Conservation (phyloP, 2,113 vertebrate genomes). For the Montifringilla adamsi region DNA sequence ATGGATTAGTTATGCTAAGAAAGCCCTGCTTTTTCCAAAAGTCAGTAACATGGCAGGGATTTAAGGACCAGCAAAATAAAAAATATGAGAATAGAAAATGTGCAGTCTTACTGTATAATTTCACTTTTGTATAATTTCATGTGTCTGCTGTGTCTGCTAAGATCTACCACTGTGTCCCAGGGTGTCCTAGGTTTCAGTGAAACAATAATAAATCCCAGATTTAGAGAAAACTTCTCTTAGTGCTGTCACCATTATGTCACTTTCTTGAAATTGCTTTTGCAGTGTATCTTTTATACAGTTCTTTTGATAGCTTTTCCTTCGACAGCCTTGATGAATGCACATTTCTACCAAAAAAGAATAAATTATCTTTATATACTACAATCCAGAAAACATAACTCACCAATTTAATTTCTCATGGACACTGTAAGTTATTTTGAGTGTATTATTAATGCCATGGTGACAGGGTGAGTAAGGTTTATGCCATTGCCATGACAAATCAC, state of each 20-base stretch:
- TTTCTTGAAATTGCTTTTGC: not conserved
- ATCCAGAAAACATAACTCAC: not conserved
- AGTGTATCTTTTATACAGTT: not conserved
- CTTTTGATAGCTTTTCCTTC: not conserved
- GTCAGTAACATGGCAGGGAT: not conserved
- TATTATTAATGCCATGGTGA: not conserved
- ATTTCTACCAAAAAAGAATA: not conserved
- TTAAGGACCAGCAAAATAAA: not conserved
- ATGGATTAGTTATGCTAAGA: not conserved
- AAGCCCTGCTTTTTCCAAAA: not conserved
- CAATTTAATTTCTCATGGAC: not conserved
- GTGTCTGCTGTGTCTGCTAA: not conserved
- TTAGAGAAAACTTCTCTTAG: not conserved
- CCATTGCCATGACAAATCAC: not conserved
- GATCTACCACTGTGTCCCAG: not conserved
- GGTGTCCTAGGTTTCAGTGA: not conserved
- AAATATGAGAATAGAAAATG: not conserved
- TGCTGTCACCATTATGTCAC: not conserved
- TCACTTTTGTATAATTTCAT: not conserved
- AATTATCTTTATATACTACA: not conserved
- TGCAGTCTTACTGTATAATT: not conserved
- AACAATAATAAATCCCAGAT: not conserved
- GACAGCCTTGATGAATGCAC: not conserved
- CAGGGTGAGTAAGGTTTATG: slow-evolving; percentile 15
- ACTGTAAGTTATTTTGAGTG: not conserved